Evolutionary conservation across 2,113 vertebrate species (phyloP).

Genomic region (Scomber japonicus): DNA sequence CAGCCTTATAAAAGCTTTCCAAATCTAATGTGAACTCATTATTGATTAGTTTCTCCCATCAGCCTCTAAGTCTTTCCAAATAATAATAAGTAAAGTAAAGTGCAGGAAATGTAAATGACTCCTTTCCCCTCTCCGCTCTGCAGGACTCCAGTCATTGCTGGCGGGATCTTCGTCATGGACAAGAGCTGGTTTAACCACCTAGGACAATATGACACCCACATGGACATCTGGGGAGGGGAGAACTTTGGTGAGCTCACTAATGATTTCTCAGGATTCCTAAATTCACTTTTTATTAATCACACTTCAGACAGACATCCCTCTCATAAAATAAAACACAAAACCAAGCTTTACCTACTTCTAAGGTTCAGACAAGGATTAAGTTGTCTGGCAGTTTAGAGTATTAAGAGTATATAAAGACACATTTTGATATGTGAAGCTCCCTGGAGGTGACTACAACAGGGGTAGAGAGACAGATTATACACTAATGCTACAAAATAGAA

Average conservation of each 20-base stretch:
- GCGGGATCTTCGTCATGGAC: conserved; percentile 98
- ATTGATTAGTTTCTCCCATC: too few relatives aligned
- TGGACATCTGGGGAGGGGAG: conserved; percentile 99
- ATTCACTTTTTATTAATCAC: background rate
- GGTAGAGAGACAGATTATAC: background rate
- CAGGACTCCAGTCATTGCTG: conserved; percentile 98
- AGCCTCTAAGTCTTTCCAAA: too few relatives aligned
- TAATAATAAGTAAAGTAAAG: too few relatives aligned
- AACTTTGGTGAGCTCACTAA: conserved; percentile 92
- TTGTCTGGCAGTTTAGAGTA: too few relatives aligned
- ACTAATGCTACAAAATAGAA: background rate
- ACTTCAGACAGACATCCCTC: background rate
- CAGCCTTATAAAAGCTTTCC: too few relatives aligned
- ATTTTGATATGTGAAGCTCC: background rate
- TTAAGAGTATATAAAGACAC: too few relatives aligned
- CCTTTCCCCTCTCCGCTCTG: conserved; percentile 4
- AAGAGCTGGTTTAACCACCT: conserved; percentile 99
- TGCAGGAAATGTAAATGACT: too few relatives aligned
- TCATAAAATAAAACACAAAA: background rate
- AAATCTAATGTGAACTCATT: too few relatives aligned
- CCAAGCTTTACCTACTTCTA: background rate
- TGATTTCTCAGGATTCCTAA: background rate
- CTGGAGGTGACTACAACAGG: background rate
- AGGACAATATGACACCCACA: conserved; percentile 98
- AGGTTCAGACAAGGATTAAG: background rate